phyloP scores from a whole-genome alignment of 2,888 invertebrate genomes.

The Scaptomyza reducta region DNA sequence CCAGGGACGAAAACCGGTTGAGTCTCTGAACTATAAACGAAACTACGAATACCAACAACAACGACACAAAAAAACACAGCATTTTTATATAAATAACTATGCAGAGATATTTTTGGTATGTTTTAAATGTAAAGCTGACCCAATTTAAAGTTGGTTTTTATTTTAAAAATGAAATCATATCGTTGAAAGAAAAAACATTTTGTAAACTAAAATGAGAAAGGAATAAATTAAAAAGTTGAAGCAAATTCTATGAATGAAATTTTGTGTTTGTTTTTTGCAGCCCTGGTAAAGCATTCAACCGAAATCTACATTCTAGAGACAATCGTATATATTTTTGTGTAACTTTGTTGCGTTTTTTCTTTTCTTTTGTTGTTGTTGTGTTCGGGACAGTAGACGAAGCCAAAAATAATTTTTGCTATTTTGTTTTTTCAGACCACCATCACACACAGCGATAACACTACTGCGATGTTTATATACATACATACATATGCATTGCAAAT shows the following conservation, averaged over 20 bases:
- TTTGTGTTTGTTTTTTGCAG: neutral
- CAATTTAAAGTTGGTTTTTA: neutral
- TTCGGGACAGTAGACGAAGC: conserved; percentile 30
- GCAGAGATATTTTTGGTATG: neutral
- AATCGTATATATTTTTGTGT: conserved; percentile 19
- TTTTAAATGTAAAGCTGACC: conserved; percentile 5
- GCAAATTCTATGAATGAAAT: neutral
- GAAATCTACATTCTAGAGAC: conserved; percentile 17
- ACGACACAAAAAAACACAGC: neutral
- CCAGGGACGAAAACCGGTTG: conserved; percentile 47
- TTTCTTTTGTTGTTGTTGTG: conserved; percentile 1
- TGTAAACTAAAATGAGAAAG: neutral
- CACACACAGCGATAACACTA: conserved; percentile 42
- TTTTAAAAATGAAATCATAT: neutral
- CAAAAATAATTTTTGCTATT: conserved; percentile 50
- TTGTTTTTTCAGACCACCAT: conserved; percentile 19
- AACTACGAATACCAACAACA: conserved; percentile 1
- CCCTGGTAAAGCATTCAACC: conserved; percentile 10
- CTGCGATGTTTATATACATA: conserved; percentile 20
- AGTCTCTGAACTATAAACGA: conserved; percentile 14
- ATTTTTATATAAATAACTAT: conserved; percentile 4
- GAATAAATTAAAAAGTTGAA: neutral
- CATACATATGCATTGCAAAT: conserved; percentile 3
- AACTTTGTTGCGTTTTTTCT: conserved; percentile 41
- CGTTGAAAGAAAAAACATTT: neutral